A percentile compares a stretch with the other conserved stretches of the same genome.
Conservation (phyloP, 1,140 invertebrate genomes). For the Cardiocondyla obscurior region DNA sequence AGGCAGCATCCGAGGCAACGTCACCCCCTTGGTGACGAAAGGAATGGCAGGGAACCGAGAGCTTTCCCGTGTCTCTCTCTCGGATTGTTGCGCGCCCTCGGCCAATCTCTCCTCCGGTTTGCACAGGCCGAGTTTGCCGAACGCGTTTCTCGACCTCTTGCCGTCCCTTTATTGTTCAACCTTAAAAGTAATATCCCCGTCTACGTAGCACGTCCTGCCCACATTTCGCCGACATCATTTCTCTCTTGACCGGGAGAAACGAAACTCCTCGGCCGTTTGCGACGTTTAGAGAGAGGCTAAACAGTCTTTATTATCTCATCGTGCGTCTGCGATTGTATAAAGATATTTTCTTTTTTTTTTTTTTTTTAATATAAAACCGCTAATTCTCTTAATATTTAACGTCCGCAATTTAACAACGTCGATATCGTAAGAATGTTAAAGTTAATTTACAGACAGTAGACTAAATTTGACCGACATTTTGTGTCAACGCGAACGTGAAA, state of each 20-base stretch:
- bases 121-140: constrained; percentile 44
- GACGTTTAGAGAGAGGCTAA: neutral
- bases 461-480: neutral
- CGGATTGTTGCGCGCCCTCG: constrained; percentile 69
- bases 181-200: constrained; percentile 57
- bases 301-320: constrained; percentile 8
- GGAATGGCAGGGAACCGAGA: constrained; percentile 74
- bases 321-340: constrained; percentile 10
- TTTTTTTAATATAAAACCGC: no score
- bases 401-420: neutral
- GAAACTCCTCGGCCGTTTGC: constrained; percentile 1
- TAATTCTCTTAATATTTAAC: neutral
- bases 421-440: neutral
- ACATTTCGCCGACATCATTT: constrained; percentile 63
- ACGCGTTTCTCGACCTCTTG: constrained; percentile 47
- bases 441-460: neutral
- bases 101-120: constrained; percentile 72
- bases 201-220: constrained; percentile 59
- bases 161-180: constrained; percentile 33
- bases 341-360: no score
- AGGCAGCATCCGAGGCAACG: constrained; percentile 19
- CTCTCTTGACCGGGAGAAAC: neutral
- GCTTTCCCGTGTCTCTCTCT: constrained; percentile 78
- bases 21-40: constrained; percentile 55
- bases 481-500: neutral